Conservation (phyloP, 1,140 invertebrate species). For the Tetragnatha versicolor region DNA sequence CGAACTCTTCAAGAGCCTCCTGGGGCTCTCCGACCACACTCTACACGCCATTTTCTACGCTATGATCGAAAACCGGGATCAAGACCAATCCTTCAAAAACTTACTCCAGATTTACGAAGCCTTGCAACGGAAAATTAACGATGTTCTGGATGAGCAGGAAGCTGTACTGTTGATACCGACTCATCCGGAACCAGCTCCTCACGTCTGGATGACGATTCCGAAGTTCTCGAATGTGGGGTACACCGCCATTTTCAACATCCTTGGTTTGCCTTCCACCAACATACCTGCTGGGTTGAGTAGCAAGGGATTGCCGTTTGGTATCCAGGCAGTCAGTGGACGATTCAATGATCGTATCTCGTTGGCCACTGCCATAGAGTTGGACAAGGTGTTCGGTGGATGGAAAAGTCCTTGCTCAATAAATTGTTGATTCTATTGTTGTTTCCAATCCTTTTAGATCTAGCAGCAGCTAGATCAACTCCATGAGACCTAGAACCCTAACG, state of each 20-base stretch:
- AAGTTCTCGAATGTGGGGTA: background rate
- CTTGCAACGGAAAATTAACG: background rate
- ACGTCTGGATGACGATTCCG: conserved; percentile 1
- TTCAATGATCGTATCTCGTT: conserved; percentile 9
- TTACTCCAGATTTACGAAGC: background rate
- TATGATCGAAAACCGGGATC: background rate
- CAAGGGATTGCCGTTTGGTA: conserved; percentile 9
- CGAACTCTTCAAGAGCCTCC: background rate
- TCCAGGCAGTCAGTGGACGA: conserved; percentile 23
- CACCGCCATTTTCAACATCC: background rate
- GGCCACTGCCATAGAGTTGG: conserved; percentile 11
- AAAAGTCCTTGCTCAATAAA: conserved; percentile 53
- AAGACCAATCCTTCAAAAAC: background rate
- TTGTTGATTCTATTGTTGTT: too few relatives aligned
- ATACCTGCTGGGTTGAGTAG: conserved; percentile 41
- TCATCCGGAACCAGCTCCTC: conserved; percentile 1
- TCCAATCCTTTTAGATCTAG: too few relatives aligned
- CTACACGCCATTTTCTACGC: background rate
- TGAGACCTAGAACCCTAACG: too few relatives aligned
- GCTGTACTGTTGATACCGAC: background rate
- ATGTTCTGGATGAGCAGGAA: background rate
- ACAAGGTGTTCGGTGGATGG: conserved; percentile 22
- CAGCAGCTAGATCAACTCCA: too few relatives aligned
- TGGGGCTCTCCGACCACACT: background rate
- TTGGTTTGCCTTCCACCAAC: background rate